Conservation (phyloP, 2,113 vertebrate genomes). For the Glaucomys volans region DNA sequence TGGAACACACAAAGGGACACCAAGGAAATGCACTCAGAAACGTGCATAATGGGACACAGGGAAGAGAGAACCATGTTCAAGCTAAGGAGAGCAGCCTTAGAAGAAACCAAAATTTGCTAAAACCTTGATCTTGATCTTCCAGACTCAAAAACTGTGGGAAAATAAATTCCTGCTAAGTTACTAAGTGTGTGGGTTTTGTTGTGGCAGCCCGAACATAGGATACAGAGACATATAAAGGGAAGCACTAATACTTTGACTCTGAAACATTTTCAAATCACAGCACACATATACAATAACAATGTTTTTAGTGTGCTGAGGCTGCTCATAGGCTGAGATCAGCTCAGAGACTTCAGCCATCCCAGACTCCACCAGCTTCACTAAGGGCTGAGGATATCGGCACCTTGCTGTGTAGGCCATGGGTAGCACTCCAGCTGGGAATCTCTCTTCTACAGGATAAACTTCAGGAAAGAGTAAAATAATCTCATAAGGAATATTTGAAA, state of each 20-base stretch:
- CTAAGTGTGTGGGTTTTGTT: not conserved
- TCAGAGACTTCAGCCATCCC: not conserved
- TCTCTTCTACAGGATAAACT: slow-evolving; percentile 23
- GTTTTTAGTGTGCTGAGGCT: not conserved
- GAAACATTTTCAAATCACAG: not conserved
- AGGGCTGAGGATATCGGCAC: not conserved
- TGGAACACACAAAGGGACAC: not conserved
- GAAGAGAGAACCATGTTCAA: too few relatives aligned
- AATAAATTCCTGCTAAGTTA: not conserved
- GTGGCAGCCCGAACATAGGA: not conserved
- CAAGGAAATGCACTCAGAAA: not conserved
- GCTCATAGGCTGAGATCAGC: not conserved
- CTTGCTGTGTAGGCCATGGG: not conserved
- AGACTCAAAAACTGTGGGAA: not conserved
- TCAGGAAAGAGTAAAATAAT: not conserved
- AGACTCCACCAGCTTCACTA: not conserved
- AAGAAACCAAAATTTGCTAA: not conserved
- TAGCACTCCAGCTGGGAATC: not conserved
- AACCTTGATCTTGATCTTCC: not conserved
- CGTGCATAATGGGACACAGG: not conserved
- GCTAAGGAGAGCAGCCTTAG: not conserved
- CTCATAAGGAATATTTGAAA: not conserved
- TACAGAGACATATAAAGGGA: not conserved
- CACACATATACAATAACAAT: not conserved
- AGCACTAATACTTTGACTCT: not conserved